Base-by-base conservation (phyloP, 2,113 vertebrate genomes). In the Catagonus wagneri region DNA sequence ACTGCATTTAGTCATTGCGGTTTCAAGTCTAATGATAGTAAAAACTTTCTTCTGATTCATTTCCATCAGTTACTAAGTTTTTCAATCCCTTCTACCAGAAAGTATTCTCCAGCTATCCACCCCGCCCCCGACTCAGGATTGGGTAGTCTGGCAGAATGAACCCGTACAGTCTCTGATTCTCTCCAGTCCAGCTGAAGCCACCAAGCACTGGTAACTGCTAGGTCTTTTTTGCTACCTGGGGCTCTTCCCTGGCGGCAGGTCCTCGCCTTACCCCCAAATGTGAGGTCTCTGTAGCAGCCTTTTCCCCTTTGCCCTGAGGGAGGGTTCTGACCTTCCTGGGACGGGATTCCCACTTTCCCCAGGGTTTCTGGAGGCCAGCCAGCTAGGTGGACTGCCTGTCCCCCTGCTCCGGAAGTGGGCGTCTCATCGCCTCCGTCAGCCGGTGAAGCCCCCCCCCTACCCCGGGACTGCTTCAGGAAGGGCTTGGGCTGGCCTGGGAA, bases 51-150 rank as follows among this genome's bases (percentile, higher is more conserved):
- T 58, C 16, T 54, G 3, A 36, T 71, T 60, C 16, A 72, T 60
- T 61, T 91, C 36, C 52, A 14, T 85, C 12, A 14, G 54, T 86
- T 52, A 27, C 14, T 68, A 68, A 56, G 23, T 56, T 89, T 66
- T 94, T 19, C 61, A 78, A 7, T 36, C 10, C 20, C 15, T 75
- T 63, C 60, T 60, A 3, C 50, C 44, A 22, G 36, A 44, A 60
- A 44, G 39, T 20, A 25, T 20, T 39, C 76, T 76, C 63, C 27
- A 23, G 60, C 72, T n/a, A 9, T 13, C 7, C 4, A 32, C 6
- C 15, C 2, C 2, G 0, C 4, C 15, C 8, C 8, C 4, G 8
- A 1, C 1, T 6, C 44, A 44, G 44, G 44, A 44, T 8, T 44
- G 44, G 44, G 44, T 44, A 8, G 52, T 6, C 63, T 78, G 32